Evolutionary conservation across 2,797 vertebrate genomes (phyloP).

Genomic region (Thalassophryne amazonica): DNA sequence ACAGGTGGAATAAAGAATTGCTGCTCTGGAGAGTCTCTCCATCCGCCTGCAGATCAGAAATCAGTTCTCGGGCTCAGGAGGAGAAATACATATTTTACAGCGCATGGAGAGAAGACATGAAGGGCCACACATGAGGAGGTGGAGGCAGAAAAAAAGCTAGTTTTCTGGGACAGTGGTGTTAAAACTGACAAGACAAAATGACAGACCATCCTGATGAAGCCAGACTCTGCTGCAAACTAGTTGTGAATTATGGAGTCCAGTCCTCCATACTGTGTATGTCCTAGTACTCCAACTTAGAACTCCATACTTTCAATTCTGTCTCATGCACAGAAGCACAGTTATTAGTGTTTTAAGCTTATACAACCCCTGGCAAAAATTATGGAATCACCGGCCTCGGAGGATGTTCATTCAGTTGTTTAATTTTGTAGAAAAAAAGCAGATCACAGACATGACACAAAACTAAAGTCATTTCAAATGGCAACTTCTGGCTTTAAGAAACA

Average conservation of each 20-base stretch:
- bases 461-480: too few relatives aligned
- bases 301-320: too few relatives aligned
- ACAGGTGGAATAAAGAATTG: slow-evolving; percentile 56
- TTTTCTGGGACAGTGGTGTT: slow-evolving; percentile 53
- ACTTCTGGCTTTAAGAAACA: too few relatives aligned
- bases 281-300: too few relatives aligned
- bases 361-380: too few relatives aligned
- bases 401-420: too few relatives aligned
- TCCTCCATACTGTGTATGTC: not conserved
- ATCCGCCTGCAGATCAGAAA: slow-evolving; percentile 56
- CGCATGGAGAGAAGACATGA: slow-evolving; percentile 47
- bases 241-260: slow-evolving; percentile 62
- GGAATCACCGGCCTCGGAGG: too few relatives aligned
- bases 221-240: slow-evolving; percentile 48
- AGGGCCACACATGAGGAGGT: slow-evolving; percentile 39
- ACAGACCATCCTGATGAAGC: slow-evolving; percentile 62
- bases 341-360: too few relatives aligned
- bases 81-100: slow-evolving; percentile 63
- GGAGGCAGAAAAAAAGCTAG: slow-evolving; percentile 64
- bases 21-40: slow-evolving; percentile 32
- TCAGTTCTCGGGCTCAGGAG: slow-evolving; percentile 44
- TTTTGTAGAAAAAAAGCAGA: too few relatives aligned
- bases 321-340: too few relatives aligned
- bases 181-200: slow-evolving; percentile 70
- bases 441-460: too few relatives aligned